phyloP scores from a whole-genome alignment of 2,797 vertebrate species.

The Muscicapa striata region DNA sequence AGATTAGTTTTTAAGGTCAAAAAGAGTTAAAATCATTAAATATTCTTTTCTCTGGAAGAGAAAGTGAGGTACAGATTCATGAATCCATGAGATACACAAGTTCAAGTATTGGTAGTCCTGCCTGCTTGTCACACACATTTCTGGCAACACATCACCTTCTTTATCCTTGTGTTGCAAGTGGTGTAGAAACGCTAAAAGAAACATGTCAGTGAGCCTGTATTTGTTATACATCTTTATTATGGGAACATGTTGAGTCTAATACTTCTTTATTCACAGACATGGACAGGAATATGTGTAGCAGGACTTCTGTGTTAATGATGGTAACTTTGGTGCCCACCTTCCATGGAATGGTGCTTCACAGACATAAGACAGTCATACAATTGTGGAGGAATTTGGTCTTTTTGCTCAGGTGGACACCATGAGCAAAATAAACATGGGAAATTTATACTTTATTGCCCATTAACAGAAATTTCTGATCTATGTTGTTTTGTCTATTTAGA shows the following conservation, averaged over 20 bases:
- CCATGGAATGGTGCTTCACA: background rate
- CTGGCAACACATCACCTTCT: background rate
- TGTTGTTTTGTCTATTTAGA: background rate
- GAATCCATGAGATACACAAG: background rate
- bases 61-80: background rate
- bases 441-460: background rate
- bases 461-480: background rate
- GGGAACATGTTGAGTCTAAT: background rate
- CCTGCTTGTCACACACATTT: background rate
- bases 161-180: background rate
- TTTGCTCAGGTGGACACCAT: background rate
- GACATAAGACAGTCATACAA: too few species aligned
- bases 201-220: background rate
- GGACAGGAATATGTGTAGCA: background rate
- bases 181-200: background rate
- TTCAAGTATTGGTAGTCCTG: background rate
- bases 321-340: background rate
- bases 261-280: background rate
- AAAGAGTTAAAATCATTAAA: background rate
- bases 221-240: background rate
- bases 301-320: background rate
- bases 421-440: background rate
- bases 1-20: background rate
- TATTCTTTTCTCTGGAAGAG: background rate
- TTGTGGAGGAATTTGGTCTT: background rate